These are phyloP conservation scores for Mantis religiosa DNA, from an alignment of 2,888 invertebrate genomes.

Conservation along the genomic window DNA sequence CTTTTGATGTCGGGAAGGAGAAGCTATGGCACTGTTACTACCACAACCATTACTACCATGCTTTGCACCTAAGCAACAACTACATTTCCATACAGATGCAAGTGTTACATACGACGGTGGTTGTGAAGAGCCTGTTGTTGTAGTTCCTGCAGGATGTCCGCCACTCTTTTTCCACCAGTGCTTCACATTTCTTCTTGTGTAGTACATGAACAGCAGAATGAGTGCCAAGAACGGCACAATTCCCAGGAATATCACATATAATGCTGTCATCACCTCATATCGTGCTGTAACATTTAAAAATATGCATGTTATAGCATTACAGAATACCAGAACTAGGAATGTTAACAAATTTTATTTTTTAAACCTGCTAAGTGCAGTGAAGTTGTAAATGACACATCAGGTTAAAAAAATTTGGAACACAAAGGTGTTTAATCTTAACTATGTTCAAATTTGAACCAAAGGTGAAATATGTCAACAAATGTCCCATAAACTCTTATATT, in stretches of 20 bases:
- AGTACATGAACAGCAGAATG: slow-evolving; percentile 67
- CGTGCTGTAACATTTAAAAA: slow-evolving; percentile 56
- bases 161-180: slow-evolving; percentile 50
- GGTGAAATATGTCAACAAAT: too few relatives aligned
- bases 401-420: too few relatives aligned
- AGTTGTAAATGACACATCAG: too few relatives aligned
- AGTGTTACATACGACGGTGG: slow-evolving; percentile 51
- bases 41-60: slow-evolving; percentile 22
- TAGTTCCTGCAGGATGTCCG: not conserved
- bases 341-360: too few relatives aligned
- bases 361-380: too few relatives aligned
- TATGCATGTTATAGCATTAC: not conserved
- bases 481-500: too few relatives aligned
- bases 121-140: slow-evolving; percentile 18
- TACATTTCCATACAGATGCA: slow-evolving; percentile 11
- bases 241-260: slow-evolving; percentile 84
- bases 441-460: too few relatives aligned
- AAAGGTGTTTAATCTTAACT: too few relatives aligned
- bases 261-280: slow-evolving; percentile 70
- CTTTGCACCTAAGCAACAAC: slow-evolving; percentile 22
- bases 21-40: slow-evolving; percentile 31
- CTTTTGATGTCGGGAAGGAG: not conserved
- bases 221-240: slow-evolving; percentile 71
- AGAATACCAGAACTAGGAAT: not conserved
- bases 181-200: slow-evolving; percentile 59